Evolutionary conservation across 1,140 invertebrate genomes (phyloP).

Genomic region (Cephus cinctus): DNA sequence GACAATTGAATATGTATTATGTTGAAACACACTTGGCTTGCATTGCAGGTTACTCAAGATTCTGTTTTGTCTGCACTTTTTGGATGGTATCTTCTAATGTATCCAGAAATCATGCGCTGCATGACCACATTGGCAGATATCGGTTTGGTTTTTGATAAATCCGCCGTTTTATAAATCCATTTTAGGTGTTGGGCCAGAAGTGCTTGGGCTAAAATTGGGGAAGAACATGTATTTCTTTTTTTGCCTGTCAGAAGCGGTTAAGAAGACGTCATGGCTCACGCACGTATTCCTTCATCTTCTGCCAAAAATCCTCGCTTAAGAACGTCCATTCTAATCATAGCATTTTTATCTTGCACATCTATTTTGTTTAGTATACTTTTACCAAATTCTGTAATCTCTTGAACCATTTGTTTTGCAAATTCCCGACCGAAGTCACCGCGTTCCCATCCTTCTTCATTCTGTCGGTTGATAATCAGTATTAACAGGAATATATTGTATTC

Average conservation of each 20-base stretch:
- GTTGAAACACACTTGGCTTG: too few relatives aligned
- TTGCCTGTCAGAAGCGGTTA: neutral
- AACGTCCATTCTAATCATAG: constrained; percentile 38
- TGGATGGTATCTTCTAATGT: neutral
- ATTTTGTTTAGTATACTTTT: constrained; percentile 43
- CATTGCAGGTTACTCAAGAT: too few relatives aligned
- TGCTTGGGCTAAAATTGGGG: neutral
- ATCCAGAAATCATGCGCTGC: neutral
- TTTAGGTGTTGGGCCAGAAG: neutral
- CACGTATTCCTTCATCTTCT: constrained; percentile 31
- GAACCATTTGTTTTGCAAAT: constrained; percentile 47
- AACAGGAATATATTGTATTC: neutral
- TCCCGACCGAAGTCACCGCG: constrained; percentile 48
- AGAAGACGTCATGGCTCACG: neutral
- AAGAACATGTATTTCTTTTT: too few relatives aligned
- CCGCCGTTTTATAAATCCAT: neutral
- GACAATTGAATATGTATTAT: too few relatives aligned
- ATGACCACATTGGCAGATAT: neutral
- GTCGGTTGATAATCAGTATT: constrained; percentile 3
- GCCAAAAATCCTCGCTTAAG: constrained; percentile 51
- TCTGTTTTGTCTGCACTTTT: too few relatives aligned
- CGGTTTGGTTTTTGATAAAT: neutral
- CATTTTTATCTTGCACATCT: constrained; percentile 38
- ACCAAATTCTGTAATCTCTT: constrained; percentile 47
- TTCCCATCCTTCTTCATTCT: constrained; percentile 55